Conservation (phyloP, 2,888 invertebrate genomes). For the Scotopteryx bipunctaria region DNA sequence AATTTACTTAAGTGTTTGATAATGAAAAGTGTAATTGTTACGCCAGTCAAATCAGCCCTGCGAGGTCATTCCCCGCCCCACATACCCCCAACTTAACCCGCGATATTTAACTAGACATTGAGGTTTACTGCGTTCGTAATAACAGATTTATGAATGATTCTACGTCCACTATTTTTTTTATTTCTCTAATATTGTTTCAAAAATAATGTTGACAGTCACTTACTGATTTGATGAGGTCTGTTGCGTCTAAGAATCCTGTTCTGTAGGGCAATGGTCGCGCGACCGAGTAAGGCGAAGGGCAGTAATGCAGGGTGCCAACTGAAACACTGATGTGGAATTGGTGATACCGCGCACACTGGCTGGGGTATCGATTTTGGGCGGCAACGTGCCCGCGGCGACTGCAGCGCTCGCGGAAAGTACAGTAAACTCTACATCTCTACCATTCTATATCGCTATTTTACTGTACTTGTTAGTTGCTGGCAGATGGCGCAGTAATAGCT, state of each 20-base stretch:
- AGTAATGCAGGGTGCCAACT: slow-evolving; percentile 63
- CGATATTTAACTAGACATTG: slow-evolving; percentile 44
- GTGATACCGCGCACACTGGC: slow-evolving; percentile 69
- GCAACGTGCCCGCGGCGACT: slow-evolving; percentile 51
- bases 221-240: slow-evolving; percentile 56
- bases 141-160: slow-evolving; percentile 21
- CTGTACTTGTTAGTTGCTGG: slow-evolving; percentile 14
- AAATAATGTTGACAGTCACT: slow-evolving; percentile 45
- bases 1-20: slow-evolving; percentile 10
- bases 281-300: slow-evolving; percentile 63
- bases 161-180: not conserved
- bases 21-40: slow-evolving; percentile 28
- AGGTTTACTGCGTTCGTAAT: not conserved
- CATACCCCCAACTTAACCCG: slow-evolving; percentile 55
- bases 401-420: slow-evolving; percentile 48
- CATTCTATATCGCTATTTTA: slow-evolving; percentile 20
- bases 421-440: slow-evolving; percentile 37
- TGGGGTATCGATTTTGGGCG: slow-evolving; percentile 78
- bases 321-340: slow-evolving; percentile 70
- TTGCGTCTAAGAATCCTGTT: slow-evolving; percentile 52
- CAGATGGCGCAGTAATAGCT: slow-evolving; percentile 56
- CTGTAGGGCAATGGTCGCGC: slow-evolving; percentile 65
- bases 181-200: not conserved
- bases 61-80: slow-evolving; percentile 64
- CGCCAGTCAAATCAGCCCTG: slow-evolving; percentile 42